A percentile compares a stretch with the other conserved stretches of the same genome.
phyloP scores from a whole-genome alignment of 2,113 vertebrate species.

The Tiliqua scincoides region DNA sequence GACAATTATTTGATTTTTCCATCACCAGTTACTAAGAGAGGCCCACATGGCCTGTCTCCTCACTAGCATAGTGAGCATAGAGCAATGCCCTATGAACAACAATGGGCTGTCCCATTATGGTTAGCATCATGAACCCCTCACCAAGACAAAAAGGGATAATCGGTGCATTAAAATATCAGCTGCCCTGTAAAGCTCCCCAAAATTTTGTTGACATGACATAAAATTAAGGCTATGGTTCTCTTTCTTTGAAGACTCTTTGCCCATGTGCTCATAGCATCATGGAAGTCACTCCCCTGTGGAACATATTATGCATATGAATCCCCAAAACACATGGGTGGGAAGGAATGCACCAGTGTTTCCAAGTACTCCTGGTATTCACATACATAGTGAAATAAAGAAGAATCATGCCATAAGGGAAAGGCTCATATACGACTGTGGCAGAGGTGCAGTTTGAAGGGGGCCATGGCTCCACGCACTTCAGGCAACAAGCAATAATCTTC shows the following conservation, averaged over 20 bases:
- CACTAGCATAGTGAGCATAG: too few relatives aligned
- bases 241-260: background rate
- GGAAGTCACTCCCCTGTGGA: background rate
- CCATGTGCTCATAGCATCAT: background rate
- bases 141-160: too few relatives aligned
- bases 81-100: background rate
- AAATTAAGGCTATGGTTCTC: background rate
- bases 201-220: constrained; percentile 7
- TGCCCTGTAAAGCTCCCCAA: background rate
- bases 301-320: background rate
- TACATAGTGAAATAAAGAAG: background rate
- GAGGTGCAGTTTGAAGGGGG: too few relatives aligned
- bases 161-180: background rate
- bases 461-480: background rate
- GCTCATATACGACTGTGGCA: too few relatives aligned
- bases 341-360: background rate
- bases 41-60: too few relatives aligned
- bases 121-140: background rate
- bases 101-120: background rate
- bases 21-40: too few relatives aligned
- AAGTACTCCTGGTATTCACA: too few relatives aligned
- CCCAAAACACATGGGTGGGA: background rate
- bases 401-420: too few relatives aligned
- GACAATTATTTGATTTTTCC: too few relatives aligned
- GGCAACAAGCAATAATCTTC: too few relatives aligned